Conservation (phyloP, 2,888 invertebrate genomes). For the Ecliptopera silaceata region DNA sequence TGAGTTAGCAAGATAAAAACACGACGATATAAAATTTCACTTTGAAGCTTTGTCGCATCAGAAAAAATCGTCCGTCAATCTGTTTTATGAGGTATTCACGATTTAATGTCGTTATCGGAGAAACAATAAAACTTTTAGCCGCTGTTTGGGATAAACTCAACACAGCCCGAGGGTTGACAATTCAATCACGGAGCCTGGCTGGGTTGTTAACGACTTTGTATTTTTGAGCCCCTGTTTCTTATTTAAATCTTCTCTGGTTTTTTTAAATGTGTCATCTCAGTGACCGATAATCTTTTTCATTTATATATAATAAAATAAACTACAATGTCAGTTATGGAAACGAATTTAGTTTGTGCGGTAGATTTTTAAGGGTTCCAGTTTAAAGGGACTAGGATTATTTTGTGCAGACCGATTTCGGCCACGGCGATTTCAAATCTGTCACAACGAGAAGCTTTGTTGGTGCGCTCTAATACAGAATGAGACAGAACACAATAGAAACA, state of each 20-base stretch:
- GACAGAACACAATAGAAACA: too few species aligned
- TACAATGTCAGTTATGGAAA: too few species aligned
- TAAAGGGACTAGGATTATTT: too few species aligned
- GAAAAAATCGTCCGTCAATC: conserved; percentile 29
- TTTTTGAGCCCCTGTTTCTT: conserved; percentile 15
- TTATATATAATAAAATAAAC: too few species aligned
- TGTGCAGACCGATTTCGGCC: too few species aligned
- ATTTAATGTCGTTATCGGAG: conserved; percentile 55
- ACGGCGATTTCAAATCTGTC: too few species aligned
- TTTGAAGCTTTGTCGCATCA: background rate
- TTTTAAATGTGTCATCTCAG: background rate
- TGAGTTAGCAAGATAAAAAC: background rate
- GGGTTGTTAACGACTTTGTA: conserved; percentile 35
- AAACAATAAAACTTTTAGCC: conserved; percentile 53
- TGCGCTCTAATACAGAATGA: too few species aligned
- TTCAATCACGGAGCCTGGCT: conserved; percentile 41
- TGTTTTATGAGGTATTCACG: conserved; percentile 42
- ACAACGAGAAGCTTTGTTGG: too few species aligned
- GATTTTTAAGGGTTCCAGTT: too few species aligned
- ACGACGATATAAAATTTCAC: background rate
- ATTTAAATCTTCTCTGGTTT: background rate
- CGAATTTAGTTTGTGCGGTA: too few species aligned
- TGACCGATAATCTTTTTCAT: too few species aligned
- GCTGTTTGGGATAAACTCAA: conserved; percentile 49
- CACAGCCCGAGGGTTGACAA: conserved; percentile 37